Conservation (phyloP, 2,113 vertebrate species). For the Pseudorasbora parva region DNA sequence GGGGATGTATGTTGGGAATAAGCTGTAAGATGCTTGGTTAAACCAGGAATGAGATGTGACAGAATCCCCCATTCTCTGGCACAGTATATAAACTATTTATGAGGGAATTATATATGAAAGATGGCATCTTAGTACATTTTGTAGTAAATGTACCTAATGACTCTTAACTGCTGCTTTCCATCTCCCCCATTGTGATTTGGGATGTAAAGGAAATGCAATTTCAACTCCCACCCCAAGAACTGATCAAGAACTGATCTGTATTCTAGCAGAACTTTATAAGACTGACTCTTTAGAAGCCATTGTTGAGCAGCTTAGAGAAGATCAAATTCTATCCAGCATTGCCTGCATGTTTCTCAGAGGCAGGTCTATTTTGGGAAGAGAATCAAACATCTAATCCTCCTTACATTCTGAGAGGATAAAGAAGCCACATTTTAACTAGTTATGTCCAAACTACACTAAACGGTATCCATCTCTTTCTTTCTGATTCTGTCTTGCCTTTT, state of each 20-base stretch:
- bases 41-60: not conserved
- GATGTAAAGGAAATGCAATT: not conserved
- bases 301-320: slow-evolving; percentile 34
- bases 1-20: not conserved
- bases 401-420: slow-evolving; percentile 24
- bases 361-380: slow-evolving; percentile 36
- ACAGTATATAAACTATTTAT: slow-evolving; percentile 22
- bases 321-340: slow-evolving; percentile 32
- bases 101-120: not conserved
- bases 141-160: not conserved
- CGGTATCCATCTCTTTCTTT: not conserved
- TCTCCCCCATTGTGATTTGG: not conserved
- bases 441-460: not conserved
- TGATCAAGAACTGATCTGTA: not conserved
- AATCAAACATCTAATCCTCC: slow-evolving; percentile 40
- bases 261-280: slow-evolving; percentile 9
- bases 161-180: not conserved
- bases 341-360: slow-evolving; percentile 26
- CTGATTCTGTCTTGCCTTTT: not conserved
- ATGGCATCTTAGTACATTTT: not conserved
- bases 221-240: not conserved
- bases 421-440: slow-evolving; percentile 15
- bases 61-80: not conserved
- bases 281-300: slow-evolving; percentile 3
- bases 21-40: not conserved